Evolutionary conservation across 2,113 vertebrate species (phyloP), one percentile per base, ranked within the genome.

Genomic region (Passer domesticus): DNA sequence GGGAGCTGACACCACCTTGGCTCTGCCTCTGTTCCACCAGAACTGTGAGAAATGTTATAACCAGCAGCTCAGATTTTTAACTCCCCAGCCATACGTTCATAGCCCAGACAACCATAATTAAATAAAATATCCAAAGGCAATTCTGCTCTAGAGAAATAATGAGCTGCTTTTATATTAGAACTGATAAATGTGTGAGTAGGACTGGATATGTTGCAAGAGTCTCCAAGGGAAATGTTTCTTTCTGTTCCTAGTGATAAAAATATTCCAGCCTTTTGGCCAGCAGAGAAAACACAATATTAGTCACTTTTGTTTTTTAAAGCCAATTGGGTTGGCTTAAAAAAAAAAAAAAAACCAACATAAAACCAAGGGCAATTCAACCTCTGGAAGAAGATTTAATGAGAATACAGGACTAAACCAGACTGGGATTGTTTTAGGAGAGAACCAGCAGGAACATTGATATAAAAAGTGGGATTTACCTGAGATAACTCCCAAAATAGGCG

Each of bases 401-500:
- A 41, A 64, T 37, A 0, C 7, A 59, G 58, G 25, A 58, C 14
- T n/a, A n/a, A 64, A 37, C 3, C 69, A 87, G 60, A 15, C 4
- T 15, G 41, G 58, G 77, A 44, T 6, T 46, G 52, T 20, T 67
- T 59, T 3, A 44, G 35, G 56, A 53, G 52, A 87, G 60, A 90
- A 75, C 8, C 31, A 73, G 55, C 20, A 82, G 30, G 83, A 90
- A 63, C 21, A 19, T 2, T 28, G 24, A 53, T 9, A 53, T 4
- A 53, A 30, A n/a, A 49, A 81, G 28, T 5, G 31, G 41, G 6
- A 11, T 97, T 98, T 98, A 99, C 99, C 99, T 99, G 97, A 99
- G 99, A 98, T 99, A 99, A 98, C 99, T 99, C 95, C 99, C 99
- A 94, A 99, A 99, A 97, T 99, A 99, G 86, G 99, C 99, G 84